These are phyloP conservation scores for Trogon surrucura DNA, from an alignment of 2,113 vertebrate species.

Conservation along the genomic window DNA sequence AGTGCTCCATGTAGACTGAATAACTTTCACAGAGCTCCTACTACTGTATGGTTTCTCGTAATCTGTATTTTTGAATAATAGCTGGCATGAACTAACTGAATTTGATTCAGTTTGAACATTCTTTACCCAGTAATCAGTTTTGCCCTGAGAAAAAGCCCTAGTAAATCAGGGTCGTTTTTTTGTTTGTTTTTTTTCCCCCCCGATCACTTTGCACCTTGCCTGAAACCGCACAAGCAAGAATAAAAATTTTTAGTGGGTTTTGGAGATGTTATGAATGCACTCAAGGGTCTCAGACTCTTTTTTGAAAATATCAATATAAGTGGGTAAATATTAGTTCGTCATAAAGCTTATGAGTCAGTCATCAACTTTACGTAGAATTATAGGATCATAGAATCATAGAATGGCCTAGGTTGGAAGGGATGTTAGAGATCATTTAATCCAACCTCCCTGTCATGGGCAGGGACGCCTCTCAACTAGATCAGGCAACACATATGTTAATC, in stretches of 20 bases:
- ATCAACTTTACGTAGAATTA: background rate
- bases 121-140: background rate
- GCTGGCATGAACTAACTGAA: background rate
- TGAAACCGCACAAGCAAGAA: background rate
- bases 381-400: too few species aligned
- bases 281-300: background rate
- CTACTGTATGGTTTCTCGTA: background rate
- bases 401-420: too few species aligned
- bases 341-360: background rate
- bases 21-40: background rate
- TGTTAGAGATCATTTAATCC: too few species aligned
- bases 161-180: background rate
- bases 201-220: background rate
- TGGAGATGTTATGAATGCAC: background rate
- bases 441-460: too few species aligned
- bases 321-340: background rate
- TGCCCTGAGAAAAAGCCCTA: background rate
- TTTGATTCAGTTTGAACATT: background rate
- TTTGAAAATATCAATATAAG: background rate
- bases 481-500: background rate
- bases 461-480: too few species aligned
- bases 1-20: too few species aligned
- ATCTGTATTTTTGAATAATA: background rate
- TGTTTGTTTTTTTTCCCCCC: background rate
- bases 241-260: background rate